Percentiles rank a stretch among this genome's conserved stretches.
Conservation (phyloP, 2,113 vertebrate species). For the Rhinopithecus roxellana region DNA sequence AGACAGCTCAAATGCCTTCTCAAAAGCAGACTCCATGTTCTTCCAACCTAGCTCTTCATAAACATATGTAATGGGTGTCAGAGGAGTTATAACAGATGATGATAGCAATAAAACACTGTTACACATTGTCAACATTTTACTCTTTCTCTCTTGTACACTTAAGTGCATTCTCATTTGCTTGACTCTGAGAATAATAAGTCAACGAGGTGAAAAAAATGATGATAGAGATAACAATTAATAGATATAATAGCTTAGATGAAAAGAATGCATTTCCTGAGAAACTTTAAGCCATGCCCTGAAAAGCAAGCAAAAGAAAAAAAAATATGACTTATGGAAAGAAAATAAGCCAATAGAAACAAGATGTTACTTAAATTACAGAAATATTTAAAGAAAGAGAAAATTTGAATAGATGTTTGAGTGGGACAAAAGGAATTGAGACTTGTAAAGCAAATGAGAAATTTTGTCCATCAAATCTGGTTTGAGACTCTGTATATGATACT, state of each 20-base stretch:
- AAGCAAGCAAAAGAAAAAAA: slow-evolving; percentile 28
- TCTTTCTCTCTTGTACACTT: slow-evolving; percentile 57
- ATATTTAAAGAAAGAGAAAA: neutral
- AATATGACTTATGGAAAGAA: neutral
- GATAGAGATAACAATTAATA: neutral
- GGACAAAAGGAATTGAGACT: neutral
- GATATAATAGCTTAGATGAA: slow-evolving; percentile 27
- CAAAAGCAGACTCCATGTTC: slow-evolving; percentile 68
- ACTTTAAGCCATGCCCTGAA: neutral
- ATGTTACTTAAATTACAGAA: neutral
- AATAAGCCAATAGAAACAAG: neutral
- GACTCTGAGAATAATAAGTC: slow-evolving; percentile 47
- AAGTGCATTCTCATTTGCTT: slow-evolving; percentile 53
- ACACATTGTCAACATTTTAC: slow-evolving; percentile 65
- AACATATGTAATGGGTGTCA: slow-evolving; percentile 68
- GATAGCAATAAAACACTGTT: slow-evolving; percentile 74
- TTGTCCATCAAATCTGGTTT: neutral
- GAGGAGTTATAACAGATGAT: slow-evolving; percentile 61
- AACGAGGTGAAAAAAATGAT: slow-evolving; percentile 47
- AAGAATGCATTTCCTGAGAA: slow-evolving; percentile 49
- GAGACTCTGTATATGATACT: neutral
- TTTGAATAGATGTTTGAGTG: neutral
- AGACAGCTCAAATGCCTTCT: slow-evolving; percentile 61
- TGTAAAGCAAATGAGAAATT: slow-evolving; percentile 20
- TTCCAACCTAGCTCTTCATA: slow-evolving; percentile 64